Evolutionary conservation across 2,888 invertebrate genomes (phyloP).

Genomic region (Suillia variegata): DNA sequence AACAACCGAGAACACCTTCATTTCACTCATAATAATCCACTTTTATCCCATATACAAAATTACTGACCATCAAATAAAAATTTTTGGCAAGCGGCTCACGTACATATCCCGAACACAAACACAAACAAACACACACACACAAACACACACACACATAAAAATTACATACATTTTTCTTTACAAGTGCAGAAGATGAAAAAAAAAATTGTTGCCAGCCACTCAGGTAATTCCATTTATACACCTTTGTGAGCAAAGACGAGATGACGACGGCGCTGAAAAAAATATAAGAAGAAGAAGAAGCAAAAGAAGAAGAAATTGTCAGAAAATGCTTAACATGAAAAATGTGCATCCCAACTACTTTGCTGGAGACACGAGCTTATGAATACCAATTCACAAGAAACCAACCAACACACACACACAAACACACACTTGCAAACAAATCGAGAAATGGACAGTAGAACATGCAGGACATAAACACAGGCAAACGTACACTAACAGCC

Average conservation of each 20-base stretch:
- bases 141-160: no score
- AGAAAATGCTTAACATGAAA: constrained; percentile 9
- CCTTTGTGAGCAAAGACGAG: no score
- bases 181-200: background rate
- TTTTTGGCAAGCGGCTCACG: background rate
- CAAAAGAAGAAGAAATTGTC: constrained; percentile 9
- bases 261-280: no score
- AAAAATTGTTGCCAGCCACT: background rate
- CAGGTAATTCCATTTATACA: constrained; percentile 1
- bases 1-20: no score
- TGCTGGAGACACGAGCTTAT: background rate
- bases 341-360: constrained; percentile 3
- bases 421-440: background rate
- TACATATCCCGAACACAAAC: background rate
- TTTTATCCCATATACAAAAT: background rate
- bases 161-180: background rate
- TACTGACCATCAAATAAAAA: background rate
- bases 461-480: background rate
- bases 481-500: background rate
- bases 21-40: background rate
- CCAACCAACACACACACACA: background rate
- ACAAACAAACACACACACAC: no score
- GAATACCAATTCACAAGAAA: background rate
- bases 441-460: background rate
- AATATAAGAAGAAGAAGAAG: no score